Base-by-base conservation (phyloP, 1,140 invertebrate species). In the Listronotus oregonensis region DNA sequence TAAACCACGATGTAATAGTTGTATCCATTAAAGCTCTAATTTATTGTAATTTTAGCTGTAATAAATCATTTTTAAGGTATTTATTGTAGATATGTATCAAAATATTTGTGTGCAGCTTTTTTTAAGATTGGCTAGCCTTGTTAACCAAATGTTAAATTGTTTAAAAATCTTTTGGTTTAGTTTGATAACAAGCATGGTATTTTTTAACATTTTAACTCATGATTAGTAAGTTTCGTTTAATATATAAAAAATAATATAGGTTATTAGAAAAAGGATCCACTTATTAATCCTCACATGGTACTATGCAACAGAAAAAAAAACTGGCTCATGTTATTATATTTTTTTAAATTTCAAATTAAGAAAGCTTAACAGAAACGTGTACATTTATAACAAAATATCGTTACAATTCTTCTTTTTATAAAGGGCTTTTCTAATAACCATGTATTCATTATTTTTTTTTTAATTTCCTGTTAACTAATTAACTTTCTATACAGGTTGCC, bases 401-500 rank as follows among this genome's bases (percentile, higher is more conserved):
- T 3, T 3, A 27, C 21, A 27, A 27, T 27, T 3, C 1, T 27
- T 27, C 21, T 27, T 27, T 27, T 10, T 4, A 37, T 37, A 37
- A 37, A 37, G 11, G n/a, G 11, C 11, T 37, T 37, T 37, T 37
- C 34, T 37, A 37, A 37, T 37, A 37, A 37, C 34, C 34, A 37
- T 37, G 34, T 37, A 37, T 9, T 37, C 11, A 37, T 46, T 14
- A 46, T n/a, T 17, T 18, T 6, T 3, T 1, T 6, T 5, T 47
- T 3, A n/a, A n/a, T n/a, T 6, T 46, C n/a, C 2, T 40, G 7
- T 40, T 46, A 46, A 14, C 15, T 17, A n/a, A n/a, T 10, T 44
- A 6, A 32, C 21, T 27, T 47, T 34, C 34, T 47, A 27, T 39
- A 27, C 70, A 87, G 86, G 85, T 87, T 64, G 84, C 83, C 61